Percentiles rank a stretch among this genome's conserved stretches.
These are phyloP conservation scores for Thunnus thynnus DNA, from an alignment of 2,113 vertebrate species.

Conservation along the genomic window DNA sequence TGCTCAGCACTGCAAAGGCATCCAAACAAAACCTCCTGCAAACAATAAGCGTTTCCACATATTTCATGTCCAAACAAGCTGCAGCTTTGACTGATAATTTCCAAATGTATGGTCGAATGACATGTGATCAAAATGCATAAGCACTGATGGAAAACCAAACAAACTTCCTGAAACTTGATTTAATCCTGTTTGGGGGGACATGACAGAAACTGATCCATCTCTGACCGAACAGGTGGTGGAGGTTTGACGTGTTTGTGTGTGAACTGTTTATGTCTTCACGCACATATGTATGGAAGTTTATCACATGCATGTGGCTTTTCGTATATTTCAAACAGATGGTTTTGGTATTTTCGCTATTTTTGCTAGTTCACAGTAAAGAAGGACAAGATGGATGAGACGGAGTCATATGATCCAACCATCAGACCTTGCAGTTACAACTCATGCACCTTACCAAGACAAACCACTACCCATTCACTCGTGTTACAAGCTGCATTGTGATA, in stretches of 20 bases:
- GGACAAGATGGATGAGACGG: background rate
- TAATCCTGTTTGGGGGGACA: background rate
- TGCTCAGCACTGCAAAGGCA: conserved; percentile 29
- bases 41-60: conserved; percentile 6
- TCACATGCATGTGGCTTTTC: background rate
- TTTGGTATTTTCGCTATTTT: background rate
- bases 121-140: conserved; percentile 29
- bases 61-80: conserved; percentile 30
- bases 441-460: background rate
- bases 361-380: background rate
- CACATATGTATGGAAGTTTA: background rate
- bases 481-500: conserved; percentile 36
- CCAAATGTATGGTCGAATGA: conserved; percentile 1
- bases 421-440: background rate
- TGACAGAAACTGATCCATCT: conserved; percentile 14
- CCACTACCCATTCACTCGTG: conserved; percentile 2
- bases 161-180: conserved; percentile 30
- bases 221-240: conserved; percentile 66
- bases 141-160: conserved; percentile 27
- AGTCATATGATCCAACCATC: conserved; percentile 6
- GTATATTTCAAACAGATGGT: background rate
- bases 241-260: conserved; percentile 21
- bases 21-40: conserved; percentile 50
- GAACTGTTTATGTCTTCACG: background rate
- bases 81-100: conserved; percentile 30